Conservation (phyloP, 2,888 invertebrate genomes). For the Agelastica alni region DNA sequence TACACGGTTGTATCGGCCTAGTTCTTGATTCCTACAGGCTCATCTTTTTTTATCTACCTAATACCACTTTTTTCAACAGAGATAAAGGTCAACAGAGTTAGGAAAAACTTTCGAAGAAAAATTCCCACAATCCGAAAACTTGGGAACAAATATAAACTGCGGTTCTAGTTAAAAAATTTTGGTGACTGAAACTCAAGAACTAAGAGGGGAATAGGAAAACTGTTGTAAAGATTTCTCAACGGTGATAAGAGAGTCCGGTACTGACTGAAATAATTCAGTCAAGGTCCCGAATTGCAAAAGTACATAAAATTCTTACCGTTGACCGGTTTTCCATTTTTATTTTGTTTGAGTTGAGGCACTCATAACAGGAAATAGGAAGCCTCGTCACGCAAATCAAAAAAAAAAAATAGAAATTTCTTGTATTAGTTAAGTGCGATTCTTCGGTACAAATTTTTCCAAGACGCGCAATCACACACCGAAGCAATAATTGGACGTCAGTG, state of each 20-base stretch:
- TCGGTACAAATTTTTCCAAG: not conserved
- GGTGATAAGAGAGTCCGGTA: not conserved
- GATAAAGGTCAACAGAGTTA: no score
- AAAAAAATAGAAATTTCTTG: slow-evolving; percentile 1
- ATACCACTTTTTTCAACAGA: no score
- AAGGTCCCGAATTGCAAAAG: not conserved
- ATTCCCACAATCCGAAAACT: no score
- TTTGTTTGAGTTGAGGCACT: not conserved
- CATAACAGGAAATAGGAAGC: slow-evolving; percentile 2
- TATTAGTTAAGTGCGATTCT: not conserved
- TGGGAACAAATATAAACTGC: no score
- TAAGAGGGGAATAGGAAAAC: no score
- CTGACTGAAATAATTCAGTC: not conserved
- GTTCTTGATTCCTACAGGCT: no score
- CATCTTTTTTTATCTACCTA: no score
- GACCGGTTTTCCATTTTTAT: not conserved
- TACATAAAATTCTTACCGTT: not conserved
- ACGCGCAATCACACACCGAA: not conserved
- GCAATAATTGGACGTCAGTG: not conserved
- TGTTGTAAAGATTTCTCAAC: no score
- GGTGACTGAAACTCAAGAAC: no score
- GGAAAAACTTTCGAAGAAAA: no score
- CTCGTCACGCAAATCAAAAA: not conserved
- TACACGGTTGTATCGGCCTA: no score
- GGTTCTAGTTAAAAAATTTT: no score